Evolutionary conservation across 1,140 invertebrate genomes (phyloP), one percentile per base, ranked within the genome.

Genomic region (Parasteatoda tepidariorum): DNA sequence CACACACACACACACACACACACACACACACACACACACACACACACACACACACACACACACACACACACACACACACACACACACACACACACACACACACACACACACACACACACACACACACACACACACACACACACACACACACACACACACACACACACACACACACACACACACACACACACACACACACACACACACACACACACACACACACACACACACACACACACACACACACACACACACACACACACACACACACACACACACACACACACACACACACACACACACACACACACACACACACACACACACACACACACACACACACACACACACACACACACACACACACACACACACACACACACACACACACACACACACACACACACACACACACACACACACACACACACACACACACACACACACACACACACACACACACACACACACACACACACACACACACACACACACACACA

Each of bases 21-120:
- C 18, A n/a, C 55, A n/a, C 24, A 1, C 57, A 61, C 59, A 30
- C 59, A 61, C 59, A 30, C 59, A 30, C 59, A 61, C 59, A 26
- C 59, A 61, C 59, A 30, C 59, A 61, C 59, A 30, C 26, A 61
- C 59, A 61, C 59, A 61, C 59, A 61, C 59, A 61, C 59, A 61
- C 59, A 61, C 59, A 61, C 59, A 61, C 59, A 61, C 59, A 61
- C 59, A 61, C 59, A 61, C 57, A 61, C 57, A 61, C 57, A 61
- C 57, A 61, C 57, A 61, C 57, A 61, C 57, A 61, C 57, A 61
- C 57, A 61, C 57, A 61, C 57, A 61, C 57, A 61, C 57, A 61
- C 57, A 61, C 57, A 61, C 57, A 61, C 57, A 61, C 57, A 61
- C 57, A 61, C 57, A 61, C 57, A 61, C 57, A 61, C 57, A 61